A percentile compares a stretch with the other conserved stretches of the same genome.
Conservation (phyloP, 2,113 vertebrate genomes). For the Galbula dea region DNA sequence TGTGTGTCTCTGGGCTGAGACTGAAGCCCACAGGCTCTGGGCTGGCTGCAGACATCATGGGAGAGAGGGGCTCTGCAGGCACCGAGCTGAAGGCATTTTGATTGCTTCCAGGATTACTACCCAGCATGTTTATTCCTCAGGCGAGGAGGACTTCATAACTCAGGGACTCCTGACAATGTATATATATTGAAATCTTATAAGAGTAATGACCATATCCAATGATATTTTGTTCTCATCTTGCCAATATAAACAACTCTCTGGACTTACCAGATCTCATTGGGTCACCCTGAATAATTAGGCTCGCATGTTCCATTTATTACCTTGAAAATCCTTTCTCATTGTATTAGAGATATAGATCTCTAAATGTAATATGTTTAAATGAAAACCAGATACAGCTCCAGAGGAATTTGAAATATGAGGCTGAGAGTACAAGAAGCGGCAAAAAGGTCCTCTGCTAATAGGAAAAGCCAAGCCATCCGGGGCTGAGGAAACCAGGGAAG, state of each 20-base stretch:
- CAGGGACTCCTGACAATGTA: constrained; percentile 64
- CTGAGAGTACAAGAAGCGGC: constrained; percentile 52
- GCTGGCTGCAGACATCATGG: background rate
- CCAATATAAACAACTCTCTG: constrained; percentile 62
- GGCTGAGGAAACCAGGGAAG: constrained; percentile 1
- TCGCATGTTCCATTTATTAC: constrained; percentile 60
- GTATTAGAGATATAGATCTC: background rate
- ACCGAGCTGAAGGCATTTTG: constrained; percentile 32
- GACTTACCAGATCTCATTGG: constrained; percentile 8
- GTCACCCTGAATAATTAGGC: constrained; percentile 64
- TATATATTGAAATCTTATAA: constrained; percentile 60
- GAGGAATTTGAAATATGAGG: constrained; percentile 73
- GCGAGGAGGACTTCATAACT: constrained; percentile 59
- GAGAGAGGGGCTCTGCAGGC: constrained; percentile 10
- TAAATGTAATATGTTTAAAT: constrained; percentile 56
- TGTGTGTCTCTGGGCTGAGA: background rate
- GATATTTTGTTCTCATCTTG: constrained; percentile 50
- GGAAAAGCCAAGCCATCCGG: background rate
- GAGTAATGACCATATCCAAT: constrained; percentile 55
- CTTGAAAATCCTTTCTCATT: constrained; percentile 62
- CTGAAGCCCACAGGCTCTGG: background rate
- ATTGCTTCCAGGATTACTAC: constrained; percentile 61
- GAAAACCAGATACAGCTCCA: constrained; percentile 60
- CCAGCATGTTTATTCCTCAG: constrained; percentile 62
- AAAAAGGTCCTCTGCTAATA: constrained; percentile 47